phyloP scores from a whole-genome alignment of 2,797 vertebrate species.

The Paguma larvata region DNA sequence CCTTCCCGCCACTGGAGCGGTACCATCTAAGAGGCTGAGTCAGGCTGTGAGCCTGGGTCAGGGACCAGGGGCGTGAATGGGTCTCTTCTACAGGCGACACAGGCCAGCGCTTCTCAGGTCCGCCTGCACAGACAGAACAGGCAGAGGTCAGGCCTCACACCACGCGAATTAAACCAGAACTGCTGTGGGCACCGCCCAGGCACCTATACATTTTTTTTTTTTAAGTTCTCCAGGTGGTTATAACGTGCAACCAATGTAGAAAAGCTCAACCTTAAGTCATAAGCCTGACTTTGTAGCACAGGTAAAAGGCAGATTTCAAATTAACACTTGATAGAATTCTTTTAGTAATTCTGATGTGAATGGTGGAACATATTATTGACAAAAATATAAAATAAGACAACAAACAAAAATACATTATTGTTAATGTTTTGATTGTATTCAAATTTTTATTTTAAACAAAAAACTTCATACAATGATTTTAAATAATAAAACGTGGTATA shows the following conservation, averaged over 20 bases:
- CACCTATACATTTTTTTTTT: background rate
- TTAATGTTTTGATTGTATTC: conserved; percentile 85
- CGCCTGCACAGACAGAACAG: background rate
- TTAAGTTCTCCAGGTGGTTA: background rate
- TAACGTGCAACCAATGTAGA: background rate
- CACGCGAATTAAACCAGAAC: background rate
- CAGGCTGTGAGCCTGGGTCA: background rate
- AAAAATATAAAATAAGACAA: background rate
- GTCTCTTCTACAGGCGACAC: background rate
- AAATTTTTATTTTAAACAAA: conserved; percentile 91
- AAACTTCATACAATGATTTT: conserved; percentile 88
- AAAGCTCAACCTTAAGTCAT: background rate
- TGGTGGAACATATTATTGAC: background rate
- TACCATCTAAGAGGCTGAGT: background rate
- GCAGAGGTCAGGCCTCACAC: background rate
- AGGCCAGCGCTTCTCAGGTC: background rate
- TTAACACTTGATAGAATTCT: background rate
- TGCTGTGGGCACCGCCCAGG: background rate
- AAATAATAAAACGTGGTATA: conserved; percentile 89
- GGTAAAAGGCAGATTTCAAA: conserved; percentile 21
- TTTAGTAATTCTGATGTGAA: conserved; percentile 3
- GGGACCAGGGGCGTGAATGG: background rate
- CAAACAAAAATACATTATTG: background rate
- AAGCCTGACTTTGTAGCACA: background rate
- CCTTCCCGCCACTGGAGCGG: background rate